phyloP scores from a whole-genome alignment of 2,113 vertebrate genomes.

The Caranx melampygus region DNA sequence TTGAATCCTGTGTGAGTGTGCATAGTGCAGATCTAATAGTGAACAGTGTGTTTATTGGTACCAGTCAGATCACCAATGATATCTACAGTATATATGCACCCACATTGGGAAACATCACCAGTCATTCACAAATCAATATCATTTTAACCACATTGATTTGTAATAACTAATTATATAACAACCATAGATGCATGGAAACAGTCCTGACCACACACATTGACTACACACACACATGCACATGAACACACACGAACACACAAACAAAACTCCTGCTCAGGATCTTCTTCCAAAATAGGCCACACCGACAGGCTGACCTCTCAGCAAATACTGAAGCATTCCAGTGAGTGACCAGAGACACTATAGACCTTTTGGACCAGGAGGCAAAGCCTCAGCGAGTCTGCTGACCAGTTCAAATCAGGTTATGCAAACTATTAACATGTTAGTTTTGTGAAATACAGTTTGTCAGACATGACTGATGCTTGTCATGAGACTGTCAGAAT shows the following conservation, averaged over 20 bases:
- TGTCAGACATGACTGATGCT: too few species aligned
- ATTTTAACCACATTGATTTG: neutral
- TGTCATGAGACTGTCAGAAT: too few species aligned
- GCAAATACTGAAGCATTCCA: conserved; percentile 24
- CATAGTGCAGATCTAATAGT: neutral
- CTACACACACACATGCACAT: neutral
- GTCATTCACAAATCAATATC: neutral
- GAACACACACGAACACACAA: conserved; percentile 4
- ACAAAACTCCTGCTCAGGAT: neutral
- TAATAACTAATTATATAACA: neutral
- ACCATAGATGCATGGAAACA: neutral
- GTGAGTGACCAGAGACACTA: neutral
- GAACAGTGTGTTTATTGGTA: neutral
- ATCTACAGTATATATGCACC: too few species aligned
- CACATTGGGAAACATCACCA: neutral
- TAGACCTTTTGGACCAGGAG: neutral
- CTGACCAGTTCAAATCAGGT: neutral
- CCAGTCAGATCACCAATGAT: too few species aligned
- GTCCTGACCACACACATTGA: too few species aligned
- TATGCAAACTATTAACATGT: neutral
- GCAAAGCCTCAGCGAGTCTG: neutral
- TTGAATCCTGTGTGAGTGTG: neutral
- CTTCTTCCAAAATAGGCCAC: neutral
- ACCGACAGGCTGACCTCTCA: neutral
- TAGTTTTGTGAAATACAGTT: too few species aligned